phyloP scores from a whole-genome alignment of 1,140 invertebrate genomes.

The Drosophila simulans region DNA sequence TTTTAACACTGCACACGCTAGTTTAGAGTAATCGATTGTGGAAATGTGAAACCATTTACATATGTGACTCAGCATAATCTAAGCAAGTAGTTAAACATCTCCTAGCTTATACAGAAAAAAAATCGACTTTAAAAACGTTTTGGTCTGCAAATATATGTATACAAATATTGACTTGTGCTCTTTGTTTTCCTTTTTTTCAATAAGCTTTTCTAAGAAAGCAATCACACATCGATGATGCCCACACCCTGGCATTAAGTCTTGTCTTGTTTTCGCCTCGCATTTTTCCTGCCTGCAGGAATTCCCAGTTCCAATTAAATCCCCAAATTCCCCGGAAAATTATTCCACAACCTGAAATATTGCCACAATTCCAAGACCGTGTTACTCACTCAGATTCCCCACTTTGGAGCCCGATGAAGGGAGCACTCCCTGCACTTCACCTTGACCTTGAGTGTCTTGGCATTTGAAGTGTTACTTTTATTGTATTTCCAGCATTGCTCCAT shows the following conservation, averaged over 20 bases:
- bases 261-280: neutral
- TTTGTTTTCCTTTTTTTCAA: neutral
- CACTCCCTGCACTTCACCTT: constrained; percentile 54
- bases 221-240: neutral
- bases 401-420: neutral
- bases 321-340: constrained; percentile 34
- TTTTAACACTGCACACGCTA: too few species aligned
- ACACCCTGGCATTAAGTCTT: neutral
- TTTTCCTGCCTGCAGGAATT: constrained; percentile 28
- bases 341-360: constrained; percentile 28
- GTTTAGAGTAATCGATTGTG: too few species aligned
- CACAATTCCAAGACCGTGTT: constrained; percentile 10
- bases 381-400: neutral
- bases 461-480: constrained; percentile 63
- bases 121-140: too few species aligned
- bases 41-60: too few species aligned
- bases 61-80: neutral
- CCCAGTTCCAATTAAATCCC: constrained; percentile 42
- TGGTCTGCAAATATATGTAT: neutral
- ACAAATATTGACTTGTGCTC: too few species aligned
- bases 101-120: neutral
- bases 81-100: too few species aligned
- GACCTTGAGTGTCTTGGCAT: constrained; percentile 56
- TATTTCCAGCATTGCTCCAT: constrained; percentile 29
- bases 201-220: neutral